Conservation (phyloP, 2,888 invertebrate genomes). For the Aelia acuminata region DNA sequence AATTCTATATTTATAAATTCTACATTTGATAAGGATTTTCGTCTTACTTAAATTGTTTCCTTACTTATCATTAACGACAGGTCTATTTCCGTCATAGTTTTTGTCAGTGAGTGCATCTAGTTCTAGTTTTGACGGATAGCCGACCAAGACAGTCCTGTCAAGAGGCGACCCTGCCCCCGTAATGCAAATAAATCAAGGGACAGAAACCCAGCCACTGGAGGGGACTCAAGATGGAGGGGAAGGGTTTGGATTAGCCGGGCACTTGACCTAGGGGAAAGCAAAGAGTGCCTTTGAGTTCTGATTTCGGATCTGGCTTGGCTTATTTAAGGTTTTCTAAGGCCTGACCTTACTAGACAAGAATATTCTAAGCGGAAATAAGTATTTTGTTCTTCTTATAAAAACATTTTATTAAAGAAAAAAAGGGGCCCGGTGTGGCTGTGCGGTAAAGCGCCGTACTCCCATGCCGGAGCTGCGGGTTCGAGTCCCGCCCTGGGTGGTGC, state of each 20-base stretch:
- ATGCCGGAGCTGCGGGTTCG: too few species aligned
- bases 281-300: background rate
- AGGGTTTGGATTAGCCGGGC: background rate
- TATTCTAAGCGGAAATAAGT: too few species aligned
- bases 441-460: too few species aligned
- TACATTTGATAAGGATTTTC: too few species aligned
- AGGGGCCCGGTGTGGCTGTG: too few species aligned
- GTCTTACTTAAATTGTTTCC: too few species aligned
- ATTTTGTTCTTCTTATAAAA: too few species aligned
- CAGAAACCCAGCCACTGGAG: background rate
- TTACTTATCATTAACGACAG: too few species aligned
- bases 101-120: background rate
- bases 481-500: too few species aligned
- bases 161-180: background rate
- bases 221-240: background rate
- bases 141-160: background rate
- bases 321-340: background rate
- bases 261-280: background rate
- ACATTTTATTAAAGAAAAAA: too few species aligned
- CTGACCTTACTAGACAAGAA: background rate
- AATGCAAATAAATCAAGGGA: slow-evolving; percentile 4
- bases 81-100: too few species aligned
- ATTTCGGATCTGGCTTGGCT: background rate
- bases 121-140: background rate
- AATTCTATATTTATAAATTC: too few species aligned